Base-by-base conservation (phyloP, 1,140 invertebrate species). In the Hyles euphorbiae region DNA sequence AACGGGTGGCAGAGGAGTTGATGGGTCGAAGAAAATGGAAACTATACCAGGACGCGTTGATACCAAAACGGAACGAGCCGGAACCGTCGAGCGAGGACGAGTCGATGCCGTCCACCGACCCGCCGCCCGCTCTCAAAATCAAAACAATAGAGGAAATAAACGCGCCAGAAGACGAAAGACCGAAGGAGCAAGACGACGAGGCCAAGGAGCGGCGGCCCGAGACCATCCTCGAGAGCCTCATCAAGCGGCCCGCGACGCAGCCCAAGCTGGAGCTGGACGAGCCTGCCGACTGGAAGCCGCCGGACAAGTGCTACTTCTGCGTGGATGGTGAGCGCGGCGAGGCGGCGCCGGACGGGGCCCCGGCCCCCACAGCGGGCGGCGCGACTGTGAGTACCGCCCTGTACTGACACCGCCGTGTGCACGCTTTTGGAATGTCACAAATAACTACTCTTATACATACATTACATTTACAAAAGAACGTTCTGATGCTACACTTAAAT, bases 1-100 rank as follows among this genome's bases (percentile, higher is more conserved):
- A 98, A 94, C 93, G 95, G 91, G 94, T 98, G 91, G 96, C 96
- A 91, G 96, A 97, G 92, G 96, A 97, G 93, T 95, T 97, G 92
- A 96, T 96, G 94, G 96, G 96, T 92, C 93, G 94, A 92, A 94
- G 95, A 93, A 95, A 94, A 95, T 96, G 96, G 94, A 95, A 94
- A 92, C 93, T 95, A 90, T 96, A 95, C 89, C 96, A 94, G 93
- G 95, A 95, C 90, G 94, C 91, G 87, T 91, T 94, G 76, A 76
- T 89, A 85, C 91, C 90, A 87, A 91, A 90, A 80, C 84, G 85
- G 74, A 74, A 64, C 74, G 85, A 89, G 60, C 74, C 68, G 65
- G 68, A 87, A 48, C 73, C 68, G 53, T 87, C 83, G 55, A 87
- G 79, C 80, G 78, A 81, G 68, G 85, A 83, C 49, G 82, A 81